phyloP scores from a whole-genome alignment of 2,888 invertebrate species.

The Trissoscelio sp. region DNA sequence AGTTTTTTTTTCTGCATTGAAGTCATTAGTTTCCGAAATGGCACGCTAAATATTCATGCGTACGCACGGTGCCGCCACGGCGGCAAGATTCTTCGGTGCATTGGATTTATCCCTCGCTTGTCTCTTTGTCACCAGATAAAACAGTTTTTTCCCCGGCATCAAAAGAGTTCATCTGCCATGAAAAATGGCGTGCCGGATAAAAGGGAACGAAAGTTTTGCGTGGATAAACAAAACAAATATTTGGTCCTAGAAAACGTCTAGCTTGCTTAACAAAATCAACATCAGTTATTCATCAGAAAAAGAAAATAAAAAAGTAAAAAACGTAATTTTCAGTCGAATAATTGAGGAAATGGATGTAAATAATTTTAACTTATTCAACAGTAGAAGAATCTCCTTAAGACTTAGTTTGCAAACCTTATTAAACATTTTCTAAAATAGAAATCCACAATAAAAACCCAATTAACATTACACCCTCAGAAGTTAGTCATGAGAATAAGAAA shows the following conservation, averaged over 20 bases:
- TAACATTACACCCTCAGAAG: conserved; percentile 10
- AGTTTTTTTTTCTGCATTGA: conserved; percentile 14
- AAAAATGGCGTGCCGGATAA: conserved; percentile 63
- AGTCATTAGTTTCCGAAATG: conserved; percentile 62
- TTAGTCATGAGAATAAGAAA: conserved; percentile 19
- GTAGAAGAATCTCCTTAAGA: too few relatives aligned
- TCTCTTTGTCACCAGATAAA: conserved; percentile 68
- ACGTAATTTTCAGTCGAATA: neutral
- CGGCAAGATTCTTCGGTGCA: conserved; percentile 34
- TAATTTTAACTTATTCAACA: too few relatives aligned
- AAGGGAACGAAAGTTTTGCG: conserved; percentile 55
- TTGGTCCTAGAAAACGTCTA: conserved; percentile 22
- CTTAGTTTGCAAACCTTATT: too few relatives aligned
- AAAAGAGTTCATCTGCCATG: conserved; percentile 64
- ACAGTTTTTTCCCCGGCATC: conserved; percentile 55
- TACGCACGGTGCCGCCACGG: neutral
- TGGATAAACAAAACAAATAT: conserved; percentile 59
- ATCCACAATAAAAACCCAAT: conserved; percentile 4
- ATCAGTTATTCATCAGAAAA: conserved; percentile 3
- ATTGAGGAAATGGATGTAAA: too few relatives aligned
- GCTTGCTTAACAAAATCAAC: conserved; percentile 44
- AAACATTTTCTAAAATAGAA: too few relatives aligned
- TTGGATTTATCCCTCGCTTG: conserved; percentile 58
- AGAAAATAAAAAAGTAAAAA: neutral
- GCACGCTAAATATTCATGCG: conserved; percentile 66